A percentile compares a stretch with the other conserved stretches of the same genome.
phyloP scores from a whole-genome alignment of 2,113 vertebrate species.

The Misgurnus mizolepis region DNA sequence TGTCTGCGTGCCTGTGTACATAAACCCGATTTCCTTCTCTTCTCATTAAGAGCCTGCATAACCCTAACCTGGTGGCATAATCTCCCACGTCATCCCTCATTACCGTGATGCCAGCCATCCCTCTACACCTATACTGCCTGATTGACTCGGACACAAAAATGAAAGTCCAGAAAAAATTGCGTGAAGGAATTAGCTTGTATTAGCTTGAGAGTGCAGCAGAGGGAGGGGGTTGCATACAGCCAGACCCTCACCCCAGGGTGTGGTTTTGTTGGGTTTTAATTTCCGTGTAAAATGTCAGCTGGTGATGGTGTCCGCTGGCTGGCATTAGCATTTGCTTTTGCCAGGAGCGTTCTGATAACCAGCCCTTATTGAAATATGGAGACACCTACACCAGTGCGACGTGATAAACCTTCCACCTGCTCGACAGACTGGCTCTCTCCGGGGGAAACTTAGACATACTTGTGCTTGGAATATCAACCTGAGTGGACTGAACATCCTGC shows the following conservation, averaged over 20 bases:
- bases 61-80: conserved; percentile 73
- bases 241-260: conserved; percentile 60
- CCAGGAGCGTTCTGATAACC: conserved; percentile 74
- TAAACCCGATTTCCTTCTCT: conserved; percentile 43
- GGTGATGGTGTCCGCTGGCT: conserved; percentile 77
- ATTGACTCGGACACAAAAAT: conserved; percentile 82
- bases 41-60: conserved; percentile 51
- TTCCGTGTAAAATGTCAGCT: conserved; percentile 80
- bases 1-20: conserved; percentile 36
- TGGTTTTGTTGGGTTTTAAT: conserved; percentile 72
- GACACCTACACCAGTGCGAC: conserved; percentile 60
- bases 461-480: conserved; percentile 68
- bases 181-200: conserved; percentile 76
- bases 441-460: conserved; percentile 57
- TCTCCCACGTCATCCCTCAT: conserved; percentile 46
- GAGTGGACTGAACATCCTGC: conserved; percentile 3
- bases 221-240: background rate
- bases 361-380: conserved; percentile 65
- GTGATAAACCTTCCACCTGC: conserved; percentile 71
- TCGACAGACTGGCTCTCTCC: conserved; percentile 51
- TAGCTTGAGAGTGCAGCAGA: background rate
- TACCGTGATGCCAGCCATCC: conserved; percentile 43
- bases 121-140: conserved; percentile 62
- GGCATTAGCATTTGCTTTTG: conserved; percentile 79
- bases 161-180: conserved; percentile 81